Evolutionary conservation across 2,113 vertebrate species (phyloP).

Genomic region (Gymnarchus niloticus): DNA sequence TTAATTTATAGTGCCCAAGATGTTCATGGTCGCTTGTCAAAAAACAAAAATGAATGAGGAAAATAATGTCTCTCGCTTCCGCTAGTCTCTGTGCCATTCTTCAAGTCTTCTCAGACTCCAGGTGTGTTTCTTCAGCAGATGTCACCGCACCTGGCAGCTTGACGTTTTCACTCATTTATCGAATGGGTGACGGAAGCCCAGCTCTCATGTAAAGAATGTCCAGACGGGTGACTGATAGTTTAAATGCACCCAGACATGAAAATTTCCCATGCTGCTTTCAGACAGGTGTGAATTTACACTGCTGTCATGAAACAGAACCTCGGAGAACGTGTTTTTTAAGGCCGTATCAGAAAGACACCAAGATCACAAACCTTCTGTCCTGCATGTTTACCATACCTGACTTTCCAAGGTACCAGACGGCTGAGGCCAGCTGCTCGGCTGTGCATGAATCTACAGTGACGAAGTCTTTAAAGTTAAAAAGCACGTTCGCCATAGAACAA

Average conservation of each 20-base stretch:
- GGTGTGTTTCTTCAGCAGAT: too few species aligned
- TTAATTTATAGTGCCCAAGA: neutral
- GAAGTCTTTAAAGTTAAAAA: neutral
- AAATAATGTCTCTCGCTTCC: neutral
- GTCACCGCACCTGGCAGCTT: neutral
- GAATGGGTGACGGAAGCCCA: neutral
- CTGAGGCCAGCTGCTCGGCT: neutral
- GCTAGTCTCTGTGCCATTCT: neutral
- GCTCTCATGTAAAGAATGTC: neutral
- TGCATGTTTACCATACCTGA: neutral
- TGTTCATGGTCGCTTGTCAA: neutral
- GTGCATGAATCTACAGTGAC: neutral
- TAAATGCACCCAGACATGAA: neutral
- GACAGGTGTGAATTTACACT: neutral
- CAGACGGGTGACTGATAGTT: neutral
- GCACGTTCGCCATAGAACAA: neutral
- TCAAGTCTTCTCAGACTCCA: neutral
- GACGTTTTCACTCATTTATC: neutral
- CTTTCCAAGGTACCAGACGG: neutral
- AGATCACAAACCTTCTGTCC: neutral
- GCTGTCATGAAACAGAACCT: neutral
- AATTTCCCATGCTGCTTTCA: neutral
- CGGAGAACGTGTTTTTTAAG: neutral
- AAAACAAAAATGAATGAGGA: neutral
- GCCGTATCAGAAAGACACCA: neutral